A percentile compares a stretch with the other conserved stretches of the same genome.
phyloP scores from a whole-genome alignment of 2,113 vertebrate species.

The Melanotaenia duboulayi region DNA sequence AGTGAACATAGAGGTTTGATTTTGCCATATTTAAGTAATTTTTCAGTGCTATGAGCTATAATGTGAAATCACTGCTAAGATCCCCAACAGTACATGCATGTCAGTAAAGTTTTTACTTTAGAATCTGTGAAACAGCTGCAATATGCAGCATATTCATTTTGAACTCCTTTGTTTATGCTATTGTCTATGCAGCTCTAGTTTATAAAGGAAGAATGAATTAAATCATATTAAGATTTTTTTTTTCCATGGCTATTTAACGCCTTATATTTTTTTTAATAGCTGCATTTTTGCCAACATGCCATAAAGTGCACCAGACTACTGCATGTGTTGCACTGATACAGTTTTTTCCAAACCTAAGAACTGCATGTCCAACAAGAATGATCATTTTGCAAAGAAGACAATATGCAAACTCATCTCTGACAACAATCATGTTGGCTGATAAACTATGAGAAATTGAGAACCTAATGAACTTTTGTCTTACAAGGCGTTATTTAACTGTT shows the following conservation, averaged over 20 bases:
- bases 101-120: neutral
- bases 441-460: slow-evolving; percentile 25
- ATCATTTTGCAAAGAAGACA: neutral
- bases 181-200: slow-evolving; percentile 66
- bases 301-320: slow-evolving; percentile 6
- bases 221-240: slow-evolving; percentile 52
- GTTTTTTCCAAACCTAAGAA: slow-evolving; percentile 10
- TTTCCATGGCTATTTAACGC: slow-evolving; percentile 36
- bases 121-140: slow-evolving; percentile 25
- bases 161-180: slow-evolving; percentile 68
- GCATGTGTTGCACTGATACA: slow-evolving; percentile 8
- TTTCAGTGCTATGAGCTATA: neutral
- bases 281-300: slow-evolving; percentile 20
- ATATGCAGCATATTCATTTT: slow-evolving; percentile 41
- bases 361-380: slow-evolving; percentile 11
- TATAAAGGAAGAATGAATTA: slow-evolving; percentile 73
- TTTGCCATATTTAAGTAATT: neutral
- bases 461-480: slow-evolving; percentile 32
- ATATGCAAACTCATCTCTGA: slow-evolving; percentile 15
- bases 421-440: slow-evolving; percentile 27
- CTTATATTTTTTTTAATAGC: slow-evolving; percentile 26
- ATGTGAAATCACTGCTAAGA: neutral
- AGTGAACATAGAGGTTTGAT: neutral
- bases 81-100: neutral
- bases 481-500: slow-evolving; percentile 57